phyloP scores from a whole-genome alignment of 2,888 invertebrate species.

The Omphaloscelis lunosa region DNA sequence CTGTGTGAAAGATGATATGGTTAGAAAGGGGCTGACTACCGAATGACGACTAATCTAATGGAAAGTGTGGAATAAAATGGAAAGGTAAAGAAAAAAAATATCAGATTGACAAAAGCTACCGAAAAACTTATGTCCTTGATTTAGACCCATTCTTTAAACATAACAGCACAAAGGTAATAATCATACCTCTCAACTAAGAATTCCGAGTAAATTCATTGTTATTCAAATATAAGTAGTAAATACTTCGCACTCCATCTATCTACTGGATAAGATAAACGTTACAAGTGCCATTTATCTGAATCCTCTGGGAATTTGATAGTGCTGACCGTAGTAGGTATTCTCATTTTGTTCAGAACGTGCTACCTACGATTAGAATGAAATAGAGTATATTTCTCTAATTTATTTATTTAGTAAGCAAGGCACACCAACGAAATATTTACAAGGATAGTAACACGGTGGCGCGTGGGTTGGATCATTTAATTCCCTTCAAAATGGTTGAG shows the following conservation, averaged over 20 bases:
- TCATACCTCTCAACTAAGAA: background rate
- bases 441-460: too few relatives aligned
- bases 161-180: background rate
- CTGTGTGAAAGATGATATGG: too few relatives aligned
- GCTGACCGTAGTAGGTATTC: background rate
- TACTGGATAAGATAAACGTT: slow-evolving; percentile 25
- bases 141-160: too few relatives aligned
- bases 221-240: slow-evolving; percentile 7
- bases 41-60: too few relatives aligned
- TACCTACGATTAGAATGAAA: background rate
- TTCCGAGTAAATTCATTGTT: slow-evolving; percentile 23
- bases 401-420: background rate
- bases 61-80: too few relatives aligned
- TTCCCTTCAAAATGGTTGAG: too few relatives aligned
- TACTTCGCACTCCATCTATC: slow-evolving; percentile 35
- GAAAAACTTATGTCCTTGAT: background rate
- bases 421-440: too few relatives aligned
- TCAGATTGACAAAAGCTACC: too few relatives aligned
- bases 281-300: slow-evolving; percentile 32
- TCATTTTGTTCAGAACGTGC: background rate
- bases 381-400: too few relatives aligned
- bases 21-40: too few relatives aligned
- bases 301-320: slow-evolving; percentile 22
- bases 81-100: too few relatives aligned
- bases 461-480: too few relatives aligned